phyloP scores from a whole-genome alignment of 2,888 invertebrate genomes.

The Cantharis rufa region DNA sequence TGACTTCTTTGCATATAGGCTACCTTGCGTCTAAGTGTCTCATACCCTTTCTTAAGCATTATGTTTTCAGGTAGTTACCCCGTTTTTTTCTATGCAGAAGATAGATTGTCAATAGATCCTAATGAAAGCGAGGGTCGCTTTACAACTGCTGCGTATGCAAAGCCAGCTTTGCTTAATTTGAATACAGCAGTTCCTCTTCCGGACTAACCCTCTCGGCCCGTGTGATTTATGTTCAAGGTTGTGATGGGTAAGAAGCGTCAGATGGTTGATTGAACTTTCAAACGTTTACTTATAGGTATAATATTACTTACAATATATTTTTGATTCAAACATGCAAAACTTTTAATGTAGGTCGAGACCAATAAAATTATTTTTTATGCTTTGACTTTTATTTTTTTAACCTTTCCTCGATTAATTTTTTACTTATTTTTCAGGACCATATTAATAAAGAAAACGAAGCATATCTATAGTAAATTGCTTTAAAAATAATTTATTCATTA shows the following conservation, averaged over 20 bases:
- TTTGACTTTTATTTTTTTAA: not conserved
- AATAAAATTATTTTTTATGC: not conserved
- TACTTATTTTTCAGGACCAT: not conserved
- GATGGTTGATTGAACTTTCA: conserved; percentile 27
- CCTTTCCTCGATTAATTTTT: not conserved
- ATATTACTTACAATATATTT: not conserved
- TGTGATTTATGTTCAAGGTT: conserved; percentile 43
- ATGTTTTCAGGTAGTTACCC: conserved; percentile 38
- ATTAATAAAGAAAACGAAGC: not conserved
- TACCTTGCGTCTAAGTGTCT: conserved; percentile 39
- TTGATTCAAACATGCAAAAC: not conserved
- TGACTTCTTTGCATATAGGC: conserved; percentile 53
- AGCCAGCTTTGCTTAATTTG: conserved; percentile 39
- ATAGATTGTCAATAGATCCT: conserved; percentile 39
- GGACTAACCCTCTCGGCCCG: conserved; percentile 41
- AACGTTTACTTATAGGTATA: not conserved
- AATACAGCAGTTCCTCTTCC: conserved; percentile 42
- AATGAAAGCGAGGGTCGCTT: conserved; percentile 39
- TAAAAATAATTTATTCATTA: conserved; percentile 41
- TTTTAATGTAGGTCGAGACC: not conserved
- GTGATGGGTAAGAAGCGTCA: conserved; percentile 38
- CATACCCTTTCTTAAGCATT: conserved; percentile 38
- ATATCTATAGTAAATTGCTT: not conserved
- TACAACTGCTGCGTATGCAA: conserved; percentile 39
- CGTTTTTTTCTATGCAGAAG: conserved; percentile 33